Base-by-base conservation (phyloP, 2,113 vertebrate species). In the Laterallus jamaicensis region DNA sequence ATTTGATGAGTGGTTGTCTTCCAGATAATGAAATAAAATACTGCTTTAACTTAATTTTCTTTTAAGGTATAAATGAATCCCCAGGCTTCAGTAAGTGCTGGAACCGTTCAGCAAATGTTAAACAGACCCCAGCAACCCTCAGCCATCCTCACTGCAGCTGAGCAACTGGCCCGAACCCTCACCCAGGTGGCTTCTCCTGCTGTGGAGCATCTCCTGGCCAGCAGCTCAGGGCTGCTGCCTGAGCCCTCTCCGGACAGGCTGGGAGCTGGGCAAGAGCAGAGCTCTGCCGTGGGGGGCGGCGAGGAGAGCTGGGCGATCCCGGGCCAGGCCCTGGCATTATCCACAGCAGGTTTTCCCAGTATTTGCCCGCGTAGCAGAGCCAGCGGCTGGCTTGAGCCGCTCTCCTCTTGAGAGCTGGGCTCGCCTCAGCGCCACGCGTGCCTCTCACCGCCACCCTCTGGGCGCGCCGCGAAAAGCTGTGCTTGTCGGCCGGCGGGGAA, bases 341-440 rank as follows among this genome's bases (percentile, higher is more conserved):
- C 71, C 42, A 44, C 42, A 44, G 42, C 44, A 47, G 44, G 44
- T 47, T 47, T 47, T 19, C 44, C 44, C 17, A 47, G 44, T 47
- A 5, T 59, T 29, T 42, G 1, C 26, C 24, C 0, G 69, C 3
- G 5, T 6, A 21, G 73, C 6, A 2, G 44, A 52, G 42, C 31
- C 6, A 9, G 2, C 7, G 3, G 6, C 25, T 26, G 25, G 3
- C 21, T 28, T 2, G 12, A 5, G 2, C 62, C 35, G 1, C 5
- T 5, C 9, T 6, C 1, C 6, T 5, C 14, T 5, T 5, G 3
- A 7, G 54, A 1, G 35, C 35, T 35, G 35, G 35, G 35, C 35
- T 56, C 14, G 22, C 1, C 8, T 1, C 28, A 0, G 0, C 4
- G 24, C 12, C 0, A 3, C 2, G 1, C 7, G 4, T 6, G 10